A percentile compares a stretch with the other conserved stretches of the same genome.
Evolutionary conservation across 2,888 invertebrate genomes (phyloP).

Genomic region (Conchocele bisecta): DNA sequence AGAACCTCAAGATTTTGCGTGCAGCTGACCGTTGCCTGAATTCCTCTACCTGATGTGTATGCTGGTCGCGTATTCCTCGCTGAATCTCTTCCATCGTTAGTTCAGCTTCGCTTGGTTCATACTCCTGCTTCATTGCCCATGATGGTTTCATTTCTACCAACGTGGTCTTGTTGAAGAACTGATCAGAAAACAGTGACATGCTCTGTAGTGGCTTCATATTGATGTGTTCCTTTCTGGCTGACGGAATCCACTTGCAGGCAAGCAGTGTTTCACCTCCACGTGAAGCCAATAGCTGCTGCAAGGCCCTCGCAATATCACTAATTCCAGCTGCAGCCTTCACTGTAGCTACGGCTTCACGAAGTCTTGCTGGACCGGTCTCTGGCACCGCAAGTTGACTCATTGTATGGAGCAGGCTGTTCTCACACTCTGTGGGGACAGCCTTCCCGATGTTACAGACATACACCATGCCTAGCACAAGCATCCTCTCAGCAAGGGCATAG

Average conservation of each 20-base stretch:
- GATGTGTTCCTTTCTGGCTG: constrained; percentile 10
- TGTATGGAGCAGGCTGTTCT: constrained; percentile 41
- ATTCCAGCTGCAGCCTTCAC: constrained; percentile 44
- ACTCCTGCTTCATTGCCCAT: too few relatives aligned
- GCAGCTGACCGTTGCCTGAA: too few relatives aligned
- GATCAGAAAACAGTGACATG: constrained; percentile 5
- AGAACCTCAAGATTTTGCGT: too few relatives aligned
- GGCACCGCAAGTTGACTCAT: constrained; percentile 39
- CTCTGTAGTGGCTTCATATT: constrained; percentile 3
- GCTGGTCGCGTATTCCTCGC: too few relatives aligned
- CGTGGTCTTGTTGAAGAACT: constrained; percentile 17
- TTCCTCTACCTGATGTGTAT: too few relatives aligned
- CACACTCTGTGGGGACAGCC: constrained; percentile 42
- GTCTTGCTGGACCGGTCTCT: constrained; percentile 44
- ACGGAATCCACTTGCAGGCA: constrained; percentile 45
- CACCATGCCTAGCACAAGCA: constrained; percentile 58
- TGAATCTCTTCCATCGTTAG: too few relatives aligned
- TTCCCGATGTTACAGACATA: constrained; percentile 63
- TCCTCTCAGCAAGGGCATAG: constrained; percentile 60
- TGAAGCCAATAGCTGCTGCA: constrained; percentile 36
- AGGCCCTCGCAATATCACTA: constrained; percentile 37
- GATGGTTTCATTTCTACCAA: too few relatives aligned
- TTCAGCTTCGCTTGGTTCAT: too few relatives aligned
- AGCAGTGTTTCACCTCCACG: constrained; percentile 46
- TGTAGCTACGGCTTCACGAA: constrained; percentile 30